Conservation (phyloP, 2,888 invertebrate species). For the Lithosia quadra region DNA sequence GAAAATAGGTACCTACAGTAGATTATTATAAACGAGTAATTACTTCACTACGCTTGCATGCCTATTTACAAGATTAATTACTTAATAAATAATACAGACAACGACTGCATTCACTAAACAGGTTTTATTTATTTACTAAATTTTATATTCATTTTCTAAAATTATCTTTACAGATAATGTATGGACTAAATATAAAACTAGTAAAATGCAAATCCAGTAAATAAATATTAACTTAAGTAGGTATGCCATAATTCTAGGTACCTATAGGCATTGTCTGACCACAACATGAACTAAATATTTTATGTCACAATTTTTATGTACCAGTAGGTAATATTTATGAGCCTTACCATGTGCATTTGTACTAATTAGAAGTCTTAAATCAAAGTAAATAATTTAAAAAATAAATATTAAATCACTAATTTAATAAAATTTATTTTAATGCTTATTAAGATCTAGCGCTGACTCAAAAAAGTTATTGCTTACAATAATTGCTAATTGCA, state of each 20-base stretch:
- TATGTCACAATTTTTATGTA: neutral
- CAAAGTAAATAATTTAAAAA: slow-evolving; percentile 50
- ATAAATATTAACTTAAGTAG: neutral
- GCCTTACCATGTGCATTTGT: slow-evolving; percentile 29
- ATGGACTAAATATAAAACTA: slow-evolving; percentile 40
- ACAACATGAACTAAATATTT: neutral
- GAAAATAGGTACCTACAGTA: slow-evolving; percentile 12
- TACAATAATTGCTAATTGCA: neutral
- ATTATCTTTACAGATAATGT: slow-evolving; percentile 41
- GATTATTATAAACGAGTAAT: neutral
- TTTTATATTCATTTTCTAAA: slow-evolving; percentile 39
- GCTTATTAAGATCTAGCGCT: slow-evolving; percentile 37
- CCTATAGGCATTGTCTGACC: neutral
- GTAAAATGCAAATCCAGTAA: slow-evolving; percentile 18
- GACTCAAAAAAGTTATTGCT: slow-evolving; percentile 41
- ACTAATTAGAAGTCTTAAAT: slow-evolving; percentile 42
- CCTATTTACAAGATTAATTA: slow-evolving; percentile 33
- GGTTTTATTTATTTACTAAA: slow-evolving; percentile 27
- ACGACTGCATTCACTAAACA: slow-evolving; percentile 12
- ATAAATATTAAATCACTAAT: slow-evolving; percentile 50
- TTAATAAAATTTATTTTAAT: slow-evolving; percentile 36
- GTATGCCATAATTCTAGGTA: neutral
- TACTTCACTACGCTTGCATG: slow-evolving; percentile 19
- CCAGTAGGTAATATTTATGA: neutral
- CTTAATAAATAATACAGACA: slow-evolving; percentile 29